These are phyloP conservation scores for Trichopoda pennipes DNA, from an alignment of 2,888 invertebrate species.

Conservation along the genomic window DNA sequence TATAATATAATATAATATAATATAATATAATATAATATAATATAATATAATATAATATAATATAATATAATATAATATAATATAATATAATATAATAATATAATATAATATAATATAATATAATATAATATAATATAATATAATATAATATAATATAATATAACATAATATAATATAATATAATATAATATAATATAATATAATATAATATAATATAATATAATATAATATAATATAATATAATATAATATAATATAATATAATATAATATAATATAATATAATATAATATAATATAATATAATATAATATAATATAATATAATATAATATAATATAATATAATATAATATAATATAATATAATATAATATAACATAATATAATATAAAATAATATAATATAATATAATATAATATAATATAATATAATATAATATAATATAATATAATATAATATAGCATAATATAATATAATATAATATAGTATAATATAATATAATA, in stretches of 20 bases:
- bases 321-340: constrained; percentile 22
- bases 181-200: constrained; percentile 9
- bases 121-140: constrained; percentile 9
- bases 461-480: constrained; percentile 9
- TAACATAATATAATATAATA: constrained; percentile 3
- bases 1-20: constrained; percentile 30
- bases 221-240: constrained; percentile 10
- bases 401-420: constrained; percentile 9
- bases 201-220: not conserved
- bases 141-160: constrained; percentile 9
- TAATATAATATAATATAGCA: constrained; percentile 15
- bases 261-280: constrained; percentile 22
- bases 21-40: constrained; percentile 18
- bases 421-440: constrained; percentile 20
- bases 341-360: constrained; percentile 14
- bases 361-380: constrained; percentile 4
- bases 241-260: constrained; percentile 22
- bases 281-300: constrained; percentile 20
- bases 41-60: constrained; percentile 18
- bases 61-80: constrained; percentile 18
- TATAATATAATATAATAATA: constrained; percentile 13
- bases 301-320: constrained; percentile 22
- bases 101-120: constrained; percentile 9
- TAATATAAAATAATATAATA: constrained; percentile 8
- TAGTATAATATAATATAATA: constrained; percentile 18